Evolutionary conservation across 2,888 invertebrate genomes (phyloP).

Genomic region (Andrena praecox): DNA sequence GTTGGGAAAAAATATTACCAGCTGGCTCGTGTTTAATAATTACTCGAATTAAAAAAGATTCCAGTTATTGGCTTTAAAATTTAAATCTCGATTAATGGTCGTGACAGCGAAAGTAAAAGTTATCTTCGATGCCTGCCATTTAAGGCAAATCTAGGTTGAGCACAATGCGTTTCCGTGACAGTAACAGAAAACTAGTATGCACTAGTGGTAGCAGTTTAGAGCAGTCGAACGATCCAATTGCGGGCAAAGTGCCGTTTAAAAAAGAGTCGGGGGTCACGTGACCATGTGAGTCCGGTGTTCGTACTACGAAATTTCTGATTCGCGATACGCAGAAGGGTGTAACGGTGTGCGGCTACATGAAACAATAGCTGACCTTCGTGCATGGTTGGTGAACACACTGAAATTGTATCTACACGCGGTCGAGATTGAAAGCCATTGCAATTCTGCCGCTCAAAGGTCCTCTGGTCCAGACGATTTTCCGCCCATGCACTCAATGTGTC

Average conservation of each 20-base stretch:
- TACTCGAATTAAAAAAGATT: too few species aligned
- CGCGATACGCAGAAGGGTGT: slow-evolving; percentile 9
- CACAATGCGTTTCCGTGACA: not conserved
- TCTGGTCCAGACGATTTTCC: slow-evolving; percentile 36
- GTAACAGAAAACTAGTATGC: not conserved
- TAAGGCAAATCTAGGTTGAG: not conserved
- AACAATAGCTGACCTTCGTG: slow-evolving; percentile 27
- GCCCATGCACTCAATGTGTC: slow-evolving; percentile 20
- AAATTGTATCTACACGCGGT: slow-evolving; percentile 26
- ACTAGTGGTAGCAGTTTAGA: slow-evolving; percentile 2
- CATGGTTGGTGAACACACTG: slow-evolving; percentile 19
- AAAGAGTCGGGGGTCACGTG: not conserved
- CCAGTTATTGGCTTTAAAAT: too few species aligned
- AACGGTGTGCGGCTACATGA: slow-evolving; percentile 11
- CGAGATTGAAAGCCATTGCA: slow-evolving; percentile 23
- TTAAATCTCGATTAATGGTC: not conserved
- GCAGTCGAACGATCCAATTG: not conserved
- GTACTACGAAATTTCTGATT: slow-evolving; percentile 5
- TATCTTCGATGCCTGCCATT: not conserved
- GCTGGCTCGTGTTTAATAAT: too few species aligned
- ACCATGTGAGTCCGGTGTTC: not conserved
- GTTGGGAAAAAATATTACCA: not conserved
- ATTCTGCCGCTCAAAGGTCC: slow-evolving; percentile 34
- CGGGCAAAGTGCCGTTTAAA: not conserved
- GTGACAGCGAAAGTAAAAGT: not conserved